A percentile compares a stretch with the other conserved stretches of the same genome.
Evolutionary conservation across 2,113 vertebrate genomes (phyloP).

Genomic region (Cnemophilus loriae): DNA sequence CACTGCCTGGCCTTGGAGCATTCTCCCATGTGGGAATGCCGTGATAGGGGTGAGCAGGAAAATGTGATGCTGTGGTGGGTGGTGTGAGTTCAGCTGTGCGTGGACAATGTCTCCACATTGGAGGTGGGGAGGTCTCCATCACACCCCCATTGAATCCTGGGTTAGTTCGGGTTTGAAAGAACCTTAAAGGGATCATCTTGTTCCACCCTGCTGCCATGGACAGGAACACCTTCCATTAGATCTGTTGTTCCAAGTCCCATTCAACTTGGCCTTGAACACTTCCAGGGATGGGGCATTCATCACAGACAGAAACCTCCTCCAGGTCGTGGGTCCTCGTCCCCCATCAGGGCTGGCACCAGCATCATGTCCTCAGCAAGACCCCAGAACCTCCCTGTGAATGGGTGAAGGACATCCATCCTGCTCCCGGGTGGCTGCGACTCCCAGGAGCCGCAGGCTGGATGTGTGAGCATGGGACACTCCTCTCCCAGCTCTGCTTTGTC

Average conservation of each 20-base stretch:
- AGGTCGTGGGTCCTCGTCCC: background rate
- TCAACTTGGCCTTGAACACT: background rate
- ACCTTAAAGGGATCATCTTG: background rate
- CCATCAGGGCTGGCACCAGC: background rate
- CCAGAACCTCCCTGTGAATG: background rate
- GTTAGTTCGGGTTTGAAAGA: background rate
- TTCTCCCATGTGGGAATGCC: background rate
- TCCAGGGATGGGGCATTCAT: background rate
- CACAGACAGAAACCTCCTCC: background rate
- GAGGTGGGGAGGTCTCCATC: background rate
- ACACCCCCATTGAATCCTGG: background rate
- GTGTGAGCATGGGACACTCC: background rate
- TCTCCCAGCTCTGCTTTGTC: background rate
- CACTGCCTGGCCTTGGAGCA: background rate
- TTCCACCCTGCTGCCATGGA: background rate
- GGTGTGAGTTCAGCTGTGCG: background rate
- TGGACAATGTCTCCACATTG: rapidly evolving
- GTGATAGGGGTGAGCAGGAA: background rate
- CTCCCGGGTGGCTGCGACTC: background rate
- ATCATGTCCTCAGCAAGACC: background rate
- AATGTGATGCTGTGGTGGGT: background rate
- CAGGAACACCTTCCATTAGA: background rate
- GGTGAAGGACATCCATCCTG: background rate
- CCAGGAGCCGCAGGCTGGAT: rapidly evolving
- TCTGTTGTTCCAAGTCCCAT: background rate